Evolutionary conservation across 2,113 vertebrate species (phyloP), one percentile per base, ranked within the genome.

Genomic region (Onychorhynchus coronatus): DNA sequence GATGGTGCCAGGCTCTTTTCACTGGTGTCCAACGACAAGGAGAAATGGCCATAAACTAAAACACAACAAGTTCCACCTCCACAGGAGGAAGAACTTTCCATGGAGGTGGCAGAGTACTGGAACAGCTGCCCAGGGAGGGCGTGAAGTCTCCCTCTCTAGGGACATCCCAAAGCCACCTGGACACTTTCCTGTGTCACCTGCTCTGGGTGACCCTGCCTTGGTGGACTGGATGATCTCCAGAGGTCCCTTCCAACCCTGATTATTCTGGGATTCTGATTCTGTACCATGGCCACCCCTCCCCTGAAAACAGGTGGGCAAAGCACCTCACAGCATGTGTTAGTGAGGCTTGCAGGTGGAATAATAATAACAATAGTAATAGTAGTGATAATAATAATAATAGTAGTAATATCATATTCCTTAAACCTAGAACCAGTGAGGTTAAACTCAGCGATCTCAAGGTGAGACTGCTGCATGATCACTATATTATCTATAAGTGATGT

Each of bases 261-360:
- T 35, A 0, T 35, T 42, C n/a, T 62, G 55, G 47, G 39, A 55
- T 90, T 83, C 41, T 55, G 55, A 37, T 42, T 62, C 47, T 76
- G 41, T 23, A 9, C 19, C 24, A 5, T 8, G 35, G 52, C 14
- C 47, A 50, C 8, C 12, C 12, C 39, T 61, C 25, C 42, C 4
- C 8, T 28, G 21, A 0, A 0, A n/a, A 12, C 0, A 8, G 39
- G 14, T 5, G 35, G 23, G 67, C 16, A 75, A 53, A 83, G 39
- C 37, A 39, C 17, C 44, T 59, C 53, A 12, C 42, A 63, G 55
- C 0, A 0, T 3, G 21, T 24, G 42, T 39, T 24, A 25, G 47
- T 0, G 3, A 65, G 33, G 42, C 39, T 81, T 62, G 23, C 23
- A 58, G 72, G 44, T 71, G 17, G 20, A 46, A 17, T 6, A 58